Conservation (phyloP, 1,140 invertebrate genomes). For the Psilanteris sp. region DNA sequence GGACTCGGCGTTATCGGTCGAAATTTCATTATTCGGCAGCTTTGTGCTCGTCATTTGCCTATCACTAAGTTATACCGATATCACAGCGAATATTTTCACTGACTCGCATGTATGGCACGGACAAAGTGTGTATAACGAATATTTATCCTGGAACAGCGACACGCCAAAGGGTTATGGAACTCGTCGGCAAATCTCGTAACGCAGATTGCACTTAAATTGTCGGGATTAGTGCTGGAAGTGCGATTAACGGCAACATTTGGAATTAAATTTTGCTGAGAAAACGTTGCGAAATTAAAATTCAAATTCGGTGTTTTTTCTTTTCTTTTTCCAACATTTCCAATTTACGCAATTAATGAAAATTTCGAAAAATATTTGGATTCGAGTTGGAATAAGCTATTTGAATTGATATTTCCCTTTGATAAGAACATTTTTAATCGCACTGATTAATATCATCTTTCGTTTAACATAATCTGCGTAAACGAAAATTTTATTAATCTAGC, state of each 20-base stretch:
- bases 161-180: slow-evolving; percentile 16
- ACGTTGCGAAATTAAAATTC: too few relatives aligned
- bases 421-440: too few relatives aligned
- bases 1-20: slow-evolving; percentile 29
- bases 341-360: neutral
- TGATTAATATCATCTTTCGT: too few relatives aligned
- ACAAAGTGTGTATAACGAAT: slow-evolving; percentile 28
- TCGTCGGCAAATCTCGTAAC: slow-evolving; percentile 1
- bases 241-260: too few relatives aligned
- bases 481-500: too few relatives aligned
- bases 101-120: slow-evolving; percentile 9
- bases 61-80: slow-evolving; percentile 47
- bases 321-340: neutral
- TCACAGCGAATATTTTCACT: slow-evolving; percentile 46
- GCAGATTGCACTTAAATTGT: slow-evolving; percentile 1
- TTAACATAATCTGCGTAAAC: too few relatives aligned
- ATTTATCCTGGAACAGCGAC: slow-evolving; percentile 22
- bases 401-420: too few relatives aligned
- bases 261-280: too few relatives aligned
- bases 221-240: neutral
- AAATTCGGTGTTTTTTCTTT: too few relatives aligned
- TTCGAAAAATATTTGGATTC: too few relatives aligned
- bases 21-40: slow-evolving; percentile 50
- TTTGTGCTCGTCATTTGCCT: slow-evolving; percentile 51
- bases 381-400: too few relatives aligned